Evolutionary conservation across 2,797 vertebrate genomes (phyloP), one percentile per base, ranked within the genome.

Genomic region (Peromyscus attwateri): DNA sequence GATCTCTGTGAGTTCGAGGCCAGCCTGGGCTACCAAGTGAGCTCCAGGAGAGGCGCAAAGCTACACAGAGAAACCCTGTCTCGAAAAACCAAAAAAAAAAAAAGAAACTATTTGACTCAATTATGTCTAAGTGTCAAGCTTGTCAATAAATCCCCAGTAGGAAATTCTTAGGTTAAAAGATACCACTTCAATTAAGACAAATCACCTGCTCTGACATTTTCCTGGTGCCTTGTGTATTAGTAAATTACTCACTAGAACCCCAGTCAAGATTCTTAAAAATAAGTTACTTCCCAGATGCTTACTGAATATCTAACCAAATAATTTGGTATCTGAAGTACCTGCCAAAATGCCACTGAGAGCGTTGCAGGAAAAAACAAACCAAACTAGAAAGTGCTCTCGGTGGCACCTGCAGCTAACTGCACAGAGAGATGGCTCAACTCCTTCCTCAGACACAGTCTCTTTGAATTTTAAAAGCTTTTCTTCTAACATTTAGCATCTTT

Each of bases 91-190:
- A n/a, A n/a, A n/a, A n/a, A n/a, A n/a, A n/a, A n/a, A n/a, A n/a
- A n/a, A 52, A 96, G 3, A 87, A 89, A 80, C 5, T 37, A 95
- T 73, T 89, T 98, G 97, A 97, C 92, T 98, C 98, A 97, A 98
- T 97, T 97, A 96, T 81, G 91, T 90, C 92, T 96, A 71, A 25
- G 73, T 96, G 95, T 96, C 98, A 98, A 95, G 70, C 94, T 96
- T 97, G 96, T 96, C 97, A 97, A 98, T 82, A 85, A 98, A 95
- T 81, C 97, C 16, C 55, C 62, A 94, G 77, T 0, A 43, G 87
- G 85, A 66, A 95, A 77, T 92, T 90, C 68, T 64, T 92, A 90
- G 81, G 57, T 92, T 92, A 83, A 94, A 79, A 96, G 73, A 79
- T 14, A 91, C 4, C 73, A 68, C 37, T 93, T 82, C 62, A 81